Base-by-base conservation (phyloP, 2,888 invertebrate genomes). In the Apocheima hispidaria region DNA sequence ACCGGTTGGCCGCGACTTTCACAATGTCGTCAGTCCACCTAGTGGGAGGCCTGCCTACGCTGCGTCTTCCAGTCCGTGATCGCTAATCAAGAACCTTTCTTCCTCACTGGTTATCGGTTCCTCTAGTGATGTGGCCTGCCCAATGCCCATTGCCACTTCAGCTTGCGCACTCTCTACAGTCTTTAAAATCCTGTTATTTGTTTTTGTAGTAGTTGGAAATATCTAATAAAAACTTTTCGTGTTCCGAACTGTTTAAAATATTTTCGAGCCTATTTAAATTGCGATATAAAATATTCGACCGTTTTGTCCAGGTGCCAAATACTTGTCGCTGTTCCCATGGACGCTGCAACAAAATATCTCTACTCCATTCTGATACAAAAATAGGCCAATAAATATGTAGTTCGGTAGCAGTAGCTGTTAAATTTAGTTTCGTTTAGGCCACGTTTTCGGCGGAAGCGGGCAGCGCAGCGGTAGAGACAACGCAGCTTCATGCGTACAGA, bases 281-380 rank as follows among this genome's bases (percentile, higher is more conserved):
- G 35, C 61, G 41, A 57, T 57, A 57, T 53, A 52, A 49, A 59
- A 72, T 77, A 78, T 72, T 68, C 67, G 69, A 76, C 69, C 69
- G 72, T 74, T 73, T 62, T 63, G 70, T 72, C 72, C 68, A 61
- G 63, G 71, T 75, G 78, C 81, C 81, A 80, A 80, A 51, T 72
- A 57, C 56, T 57, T 81, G 81, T 81, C 63, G 55, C 55, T 66
- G 63, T 36, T 38, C 59, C 69, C 58, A 60, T 60, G 60, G 54
- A 66, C 63, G 63, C 60, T 68, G 69, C 71, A 65, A 69, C 74
- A 64, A 66, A 70, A 61, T 73, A 64, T 76, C 67, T 55, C 68
- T 23, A 66, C 58, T 46, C 65, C 61, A 72, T 74, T 71, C 68
- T 64, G 63, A 70, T 74, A 71, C 70, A 72, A 75, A 79, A 81